A percentile compares a stretch with the other conserved stretches of the same genome.
These are phyloP conservation scores for Thereva nobilitata DNA, from an alignment of 2,888 invertebrate genomes.

Conservation along the genomic window DNA sequence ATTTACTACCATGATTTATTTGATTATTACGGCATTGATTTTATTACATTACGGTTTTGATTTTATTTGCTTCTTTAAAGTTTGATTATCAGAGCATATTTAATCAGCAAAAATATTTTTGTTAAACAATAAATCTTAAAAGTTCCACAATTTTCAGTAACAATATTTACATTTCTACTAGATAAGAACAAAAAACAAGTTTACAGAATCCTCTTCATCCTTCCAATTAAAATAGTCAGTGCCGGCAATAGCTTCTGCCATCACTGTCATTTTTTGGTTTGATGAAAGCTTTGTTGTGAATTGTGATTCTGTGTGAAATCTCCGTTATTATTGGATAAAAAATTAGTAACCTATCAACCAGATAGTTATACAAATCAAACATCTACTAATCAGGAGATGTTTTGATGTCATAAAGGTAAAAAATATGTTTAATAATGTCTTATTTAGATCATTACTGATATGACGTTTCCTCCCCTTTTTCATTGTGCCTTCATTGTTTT, in stretches of 20 bases:
- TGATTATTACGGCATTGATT: too few species aligned
- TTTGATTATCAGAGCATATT: too few species aligned
- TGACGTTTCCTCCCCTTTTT: conserved; percentile 35
- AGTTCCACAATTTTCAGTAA: too few species aligned
- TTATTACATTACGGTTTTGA: too few species aligned
- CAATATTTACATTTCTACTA: too few species aligned
- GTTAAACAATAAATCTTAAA: too few species aligned
- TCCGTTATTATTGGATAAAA: conserved; percentile 16
- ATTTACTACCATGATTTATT: too few species aligned
- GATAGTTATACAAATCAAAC: background rate
- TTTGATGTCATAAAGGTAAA: conserved; percentile 25
- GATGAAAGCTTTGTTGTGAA: conserved; percentile 28
- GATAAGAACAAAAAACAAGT: too few species aligned
- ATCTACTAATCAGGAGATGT: conserved; percentile 10
- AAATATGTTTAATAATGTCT: background rate
- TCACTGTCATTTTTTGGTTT: conserved; percentile 14
- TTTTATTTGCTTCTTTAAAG: too few species aligned
- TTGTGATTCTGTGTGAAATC: background rate
- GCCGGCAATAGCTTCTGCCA: too few species aligned
- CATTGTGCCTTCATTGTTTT: conserved; percentile 4
- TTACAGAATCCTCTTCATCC: background rate
- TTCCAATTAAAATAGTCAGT: background rate
- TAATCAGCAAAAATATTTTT: too few species aligned
- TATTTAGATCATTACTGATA: background rate
- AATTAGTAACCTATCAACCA: background rate